Evolutionary conservation across 2,113 vertebrate species (phyloP), one percentile per base, ranked within the genome.

Genomic region (Epinephelus cyanopodus): DNA sequence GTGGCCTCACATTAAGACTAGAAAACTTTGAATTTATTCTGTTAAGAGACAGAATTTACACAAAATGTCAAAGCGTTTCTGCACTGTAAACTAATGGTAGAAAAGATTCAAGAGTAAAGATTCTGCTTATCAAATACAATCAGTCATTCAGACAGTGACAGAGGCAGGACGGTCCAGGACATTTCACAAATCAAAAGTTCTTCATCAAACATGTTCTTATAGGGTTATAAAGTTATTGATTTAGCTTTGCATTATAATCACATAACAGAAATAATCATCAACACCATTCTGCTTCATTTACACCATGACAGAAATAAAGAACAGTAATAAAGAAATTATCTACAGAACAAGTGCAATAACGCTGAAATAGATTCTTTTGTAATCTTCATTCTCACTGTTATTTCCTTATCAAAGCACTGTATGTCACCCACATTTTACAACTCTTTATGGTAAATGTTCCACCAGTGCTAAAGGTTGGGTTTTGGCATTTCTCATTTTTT

Each of bases 311-410:
- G n/a, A 84, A 53, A 89, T 60, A 72, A 77, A 69, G 19, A 53
- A 77, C 72, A 79, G 66, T 56, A 83, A 56, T 73, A 56, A 54
- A 79, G n/a, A 77, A 67, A 64, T 73, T n/a, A 80, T 80, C 21
- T 42, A 62, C 37, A 89, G 25, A 85, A 87, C 50, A 76, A 90
- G 89, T 92, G 90, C 86, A 92, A 89, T 84, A 86, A 86, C 76
- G 61, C 73, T 85, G 11, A 90, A 74, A 81, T n/a, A n/a, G 42
- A 70, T 69, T 71, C 0, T 52, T 67, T 54, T 60, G 15, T 37
- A 37, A 72, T 27, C 48, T 67, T 54, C 73, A 76, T 65, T 54
- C 15, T 19, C 37, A 23, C 27, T 10, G n/a, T 50, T 53, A 5
- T 60, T 61, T 50, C 50, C 33, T 69, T 7, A 58, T 48, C 13